Conservation (phyloP, 2,888 invertebrate species). For the Orthosia gothica region DNA sequence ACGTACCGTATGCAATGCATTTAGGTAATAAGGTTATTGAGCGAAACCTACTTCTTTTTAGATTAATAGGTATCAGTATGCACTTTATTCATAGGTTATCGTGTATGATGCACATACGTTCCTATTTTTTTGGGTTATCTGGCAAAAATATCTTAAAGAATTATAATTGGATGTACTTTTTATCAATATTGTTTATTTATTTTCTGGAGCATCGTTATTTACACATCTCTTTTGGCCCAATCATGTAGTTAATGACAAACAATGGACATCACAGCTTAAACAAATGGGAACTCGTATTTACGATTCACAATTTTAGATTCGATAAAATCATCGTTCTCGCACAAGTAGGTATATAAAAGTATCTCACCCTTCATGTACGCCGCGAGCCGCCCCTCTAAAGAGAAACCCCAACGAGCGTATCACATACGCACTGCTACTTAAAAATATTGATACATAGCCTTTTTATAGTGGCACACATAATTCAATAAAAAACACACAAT, state of each 20-base stretch:
- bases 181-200: not conserved
- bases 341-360: conserved; percentile 66
- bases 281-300: not conserved
- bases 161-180: conserved; percentile 2
- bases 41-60: conserved; percentile 15
- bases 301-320: conserved; percentile 1
- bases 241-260: not conserved
- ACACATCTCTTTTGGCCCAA: not conserved
- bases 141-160: not conserved
- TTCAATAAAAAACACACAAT: conserved; percentile 73
- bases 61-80: conserved; percentile 26
- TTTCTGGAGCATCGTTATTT: not conserved
- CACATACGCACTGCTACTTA: conserved; percentile 74
- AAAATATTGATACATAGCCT: conserved; percentile 78
- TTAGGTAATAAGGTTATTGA: conserved; percentile 22
- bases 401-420: conserved; percentile 71
- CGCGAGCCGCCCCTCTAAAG: conserved; percentile 76
- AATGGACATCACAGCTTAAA: not conserved
- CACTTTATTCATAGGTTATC: conserved; percentile 29
- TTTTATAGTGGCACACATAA: conserved; percentile 71
- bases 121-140: conserved; percentile 10
- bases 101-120: conserved; percentile 13
- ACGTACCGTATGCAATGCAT: conserved; percentile 12
- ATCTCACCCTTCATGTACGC: conserved; percentile 89
- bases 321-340: conserved; percentile 19